Percentiles rank a stretch among this genome's conserved stretches.
These are phyloP conservation scores for Atta colombica DNA, from an alignment of 1,140 invertebrate genomes.

Conservation along the genomic window DNA sequence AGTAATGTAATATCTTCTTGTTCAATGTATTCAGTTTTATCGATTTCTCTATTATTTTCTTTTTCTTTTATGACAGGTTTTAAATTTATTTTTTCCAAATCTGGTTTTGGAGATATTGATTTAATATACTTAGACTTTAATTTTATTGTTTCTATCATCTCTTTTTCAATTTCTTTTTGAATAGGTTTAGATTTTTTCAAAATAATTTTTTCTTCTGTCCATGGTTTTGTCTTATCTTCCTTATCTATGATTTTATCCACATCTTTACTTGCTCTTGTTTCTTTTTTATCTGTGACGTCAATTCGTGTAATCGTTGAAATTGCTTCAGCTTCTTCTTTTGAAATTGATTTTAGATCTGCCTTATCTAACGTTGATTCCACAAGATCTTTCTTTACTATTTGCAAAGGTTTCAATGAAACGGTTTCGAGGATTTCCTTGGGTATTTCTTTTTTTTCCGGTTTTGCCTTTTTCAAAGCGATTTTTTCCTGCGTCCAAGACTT, in stretches of 20 bases:
- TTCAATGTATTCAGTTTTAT: conserved; percentile 65
- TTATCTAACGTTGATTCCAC: conserved; percentile 77
- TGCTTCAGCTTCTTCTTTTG: conserved; percentile 48
- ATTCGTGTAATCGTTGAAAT: conserved; percentile 44
- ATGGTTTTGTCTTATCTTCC: conserved; percentile 83
- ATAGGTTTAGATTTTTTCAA: conserved; percentile 81
- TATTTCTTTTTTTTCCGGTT: conserved; percentile 73
- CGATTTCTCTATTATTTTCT: conserved; percentile 57
- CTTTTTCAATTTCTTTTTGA: conserved; percentile 83
- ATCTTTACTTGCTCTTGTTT: conserved; percentile 59
- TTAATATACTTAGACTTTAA: conserved; percentile 86
- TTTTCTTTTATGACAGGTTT: conserved; percentile 80
- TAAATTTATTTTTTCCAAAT: conserved; percentile 83
- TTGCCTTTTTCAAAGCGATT: conserved; percentile 81
- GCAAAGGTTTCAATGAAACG: conserved; percentile 77
- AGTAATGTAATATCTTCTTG: conserved; percentile 74
- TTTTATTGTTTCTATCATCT: conserved; percentile 81
- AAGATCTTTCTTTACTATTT: conserved; percentile 78
- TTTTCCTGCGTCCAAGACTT: conserved; percentile 88
- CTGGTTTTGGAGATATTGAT: conserved; percentile 78
- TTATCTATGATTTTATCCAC: conserved; percentile 73
- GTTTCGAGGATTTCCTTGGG: conserved; percentile 76
- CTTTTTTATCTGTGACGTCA: conserved; percentile 61
- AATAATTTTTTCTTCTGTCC: conserved; percentile 87
- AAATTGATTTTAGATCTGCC: conserved; percentile 70